Evolutionary conservation across 2,113 vertebrate species (phyloP).

Genomic region (Pantherophis guttatus): DNA sequence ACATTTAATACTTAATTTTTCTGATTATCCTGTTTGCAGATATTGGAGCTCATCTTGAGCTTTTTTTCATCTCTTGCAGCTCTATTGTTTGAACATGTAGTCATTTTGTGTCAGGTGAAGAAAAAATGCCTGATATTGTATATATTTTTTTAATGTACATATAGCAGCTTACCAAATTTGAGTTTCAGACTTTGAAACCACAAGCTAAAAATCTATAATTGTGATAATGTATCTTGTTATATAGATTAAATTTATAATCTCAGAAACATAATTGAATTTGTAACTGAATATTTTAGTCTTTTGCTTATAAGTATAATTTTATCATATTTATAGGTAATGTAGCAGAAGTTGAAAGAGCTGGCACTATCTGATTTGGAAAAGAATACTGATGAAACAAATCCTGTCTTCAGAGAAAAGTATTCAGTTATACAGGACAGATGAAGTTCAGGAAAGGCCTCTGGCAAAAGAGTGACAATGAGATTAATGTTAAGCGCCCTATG

Average conservation of each 20-base stretch:
- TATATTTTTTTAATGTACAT: neutral
- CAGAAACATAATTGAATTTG: neutral
- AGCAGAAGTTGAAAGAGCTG: neutral
- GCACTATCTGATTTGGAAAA: neutral
- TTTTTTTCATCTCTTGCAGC: neutral
- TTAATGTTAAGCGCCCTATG: neutral
- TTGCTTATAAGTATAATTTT: neutral
- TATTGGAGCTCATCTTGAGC: neutral
- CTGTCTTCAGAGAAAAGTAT: neutral
- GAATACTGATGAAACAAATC: neutral
- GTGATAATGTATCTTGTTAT: neutral
- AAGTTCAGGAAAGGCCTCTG: neutral
- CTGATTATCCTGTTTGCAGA: neutral
- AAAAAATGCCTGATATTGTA: neutral
- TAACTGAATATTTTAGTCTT: neutral
- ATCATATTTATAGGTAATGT: neutral
- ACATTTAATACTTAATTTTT: neutral
- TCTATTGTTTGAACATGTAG: neutral
- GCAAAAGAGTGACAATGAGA: neutral
- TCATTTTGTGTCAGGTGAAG: neutral
- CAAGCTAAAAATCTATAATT: neutral
- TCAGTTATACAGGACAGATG: neutral
- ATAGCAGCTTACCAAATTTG: neutral
- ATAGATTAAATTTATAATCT: neutral
- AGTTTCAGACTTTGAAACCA: neutral